Evolutionary conservation across 1,140 invertebrate genomes (phyloP).

Genomic region (Cyrtorhinus lividipennis): DNA sequence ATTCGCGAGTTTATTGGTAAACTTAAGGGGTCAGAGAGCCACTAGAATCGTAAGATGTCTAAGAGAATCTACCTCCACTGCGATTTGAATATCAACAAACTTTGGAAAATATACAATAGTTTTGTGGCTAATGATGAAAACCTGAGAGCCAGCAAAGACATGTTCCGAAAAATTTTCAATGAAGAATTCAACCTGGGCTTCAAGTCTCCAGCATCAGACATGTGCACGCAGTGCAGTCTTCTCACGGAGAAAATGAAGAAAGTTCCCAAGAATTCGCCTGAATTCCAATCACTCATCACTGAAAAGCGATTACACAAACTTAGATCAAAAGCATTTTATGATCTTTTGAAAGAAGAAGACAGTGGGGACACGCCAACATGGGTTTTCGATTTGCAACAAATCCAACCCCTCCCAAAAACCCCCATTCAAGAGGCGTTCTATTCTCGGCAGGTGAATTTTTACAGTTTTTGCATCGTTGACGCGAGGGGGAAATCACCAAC

Average conservation of each 20-base stretch:
- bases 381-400: conserved; percentile 22
- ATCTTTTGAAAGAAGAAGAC: background rate
- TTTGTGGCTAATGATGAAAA: too few species aligned
- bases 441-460: conserved; percentile 26
- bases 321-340: background rate
- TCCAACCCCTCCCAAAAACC: conserved; percentile 20
- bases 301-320: background rate
- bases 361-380: background rate
- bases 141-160: too few species aligned
- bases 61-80: too few species aligned
- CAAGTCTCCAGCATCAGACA: background rate
- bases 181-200: background rate
- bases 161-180: background rate
- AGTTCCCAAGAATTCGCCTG: background rate
- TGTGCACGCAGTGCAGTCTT: background rate
- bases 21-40: too few species aligned
- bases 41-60: too few species aligned
- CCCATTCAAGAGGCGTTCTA: conserved; percentile 23
- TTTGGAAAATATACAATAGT: too few species aligned
- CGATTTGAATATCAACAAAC: too few species aligned
- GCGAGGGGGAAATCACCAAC: conserved; percentile 1
- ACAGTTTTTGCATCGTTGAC: conserved; percentile 27
- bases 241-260: background rate
- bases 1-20: too few species aligned
- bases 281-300: background rate